A percentile compares a stretch with the other conserved stretches of the same genome.
Evolutionary conservation across 2,888 invertebrate genomes (phyloP).

Genomic region (Rhagonycha fulva): DNA sequence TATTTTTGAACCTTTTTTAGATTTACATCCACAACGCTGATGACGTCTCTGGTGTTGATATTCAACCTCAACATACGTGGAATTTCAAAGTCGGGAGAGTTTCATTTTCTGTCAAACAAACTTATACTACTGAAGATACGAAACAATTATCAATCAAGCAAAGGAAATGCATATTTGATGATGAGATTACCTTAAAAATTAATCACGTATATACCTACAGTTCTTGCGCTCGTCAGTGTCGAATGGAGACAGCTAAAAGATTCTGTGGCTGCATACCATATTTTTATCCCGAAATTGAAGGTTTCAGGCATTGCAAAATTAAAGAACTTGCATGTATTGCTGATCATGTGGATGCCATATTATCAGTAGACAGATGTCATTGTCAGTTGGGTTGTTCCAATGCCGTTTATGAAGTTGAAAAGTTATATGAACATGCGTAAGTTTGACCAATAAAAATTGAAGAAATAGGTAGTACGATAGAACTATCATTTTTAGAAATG

Average conservation of each 20-base stretch:
- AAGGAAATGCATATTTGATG: constrained; percentile 72
- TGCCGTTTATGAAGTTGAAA: constrained; percentile 76
- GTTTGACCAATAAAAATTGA: constrained; percentile 32
- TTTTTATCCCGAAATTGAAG: constrained; percentile 67
- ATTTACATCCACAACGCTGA: constrained; percentile 71
- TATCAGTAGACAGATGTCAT: constrained; percentile 64
- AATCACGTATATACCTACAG: constrained; percentile 68
- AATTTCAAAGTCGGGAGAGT: constrained; percentile 64
- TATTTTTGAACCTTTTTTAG: constrained; percentile 42
- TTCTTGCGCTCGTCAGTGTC: constrained; percentile 75
- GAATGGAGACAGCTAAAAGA: constrained; percentile 66
- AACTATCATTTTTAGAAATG: constrained; percentile 2
- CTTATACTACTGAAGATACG: constrained; percentile 77
- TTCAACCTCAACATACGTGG: constrained; percentile 73
- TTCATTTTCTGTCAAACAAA: constrained; percentile 73
- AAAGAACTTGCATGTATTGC: constrained; percentile 65
- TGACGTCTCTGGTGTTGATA: constrained; percentile 71
- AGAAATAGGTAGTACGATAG: background rate
- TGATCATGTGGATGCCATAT: constrained; percentile 59
- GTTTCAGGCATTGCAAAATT: constrained; percentile 63
- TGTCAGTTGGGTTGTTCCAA: constrained; percentile 78
- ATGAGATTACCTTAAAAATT: constrained; percentile 66
- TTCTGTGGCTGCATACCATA: constrained; percentile 74
- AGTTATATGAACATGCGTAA: constrained; percentile 67
- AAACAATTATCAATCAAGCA: constrained; percentile 69